Evolutionary conservation across 2,888 invertebrate species (phyloP), one percentile per base, ranked within the genome.

Genomic region (Amphipoea oculea): DNA sequence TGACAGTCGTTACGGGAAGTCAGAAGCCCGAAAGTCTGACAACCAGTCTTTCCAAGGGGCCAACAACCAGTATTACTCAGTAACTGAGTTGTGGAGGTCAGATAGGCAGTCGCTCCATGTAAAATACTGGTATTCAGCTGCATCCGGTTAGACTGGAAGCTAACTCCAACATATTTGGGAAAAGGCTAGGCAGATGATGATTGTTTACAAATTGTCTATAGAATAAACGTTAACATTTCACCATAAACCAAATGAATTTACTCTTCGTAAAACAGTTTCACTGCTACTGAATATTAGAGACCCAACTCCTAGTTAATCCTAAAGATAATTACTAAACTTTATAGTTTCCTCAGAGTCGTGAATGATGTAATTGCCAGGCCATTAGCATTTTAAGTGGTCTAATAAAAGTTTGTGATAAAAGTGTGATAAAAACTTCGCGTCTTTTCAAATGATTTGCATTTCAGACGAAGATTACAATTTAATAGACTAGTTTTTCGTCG

Each of bases 311-410:
- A 45, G 57, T 75, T 81, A 86, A 71, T 83, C 29, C 63, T 36
- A 54, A 60, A 82, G 86, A 83, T 83, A 82, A 86, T 86, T 76
- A 82, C 76, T 60, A 48, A 68, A 73, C 48, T 83, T 86, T 73
- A 83, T 87, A 84, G 87, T 87, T 87, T 84, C 78, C 77, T 76
- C 54, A 67, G 45, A 76, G 70, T 60, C 82, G 67, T 72, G 75
- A 84, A 67, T 74, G 71, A 71, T 65, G 79, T 79, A 83, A 79
- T 86, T 84, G 83, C 79, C 63, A 78, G 54, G 72, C 86, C 84
- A 89, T 90, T 90, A 88, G 90, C 91, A 90, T 90, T 89, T 89
- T 87, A 89, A 91, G 87, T 87, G 89, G 79, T 85, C 85, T 83
- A 87, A 88, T 91, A 87, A 90, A 89, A 89, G 87, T 89, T 90